A percentile compares a stretch with the other conserved stretches of the same genome.
Evolutionary conservation across 1,140 invertebrate genomes (phyloP).

Genomic region (Sarcophaga bullata): DNA sequence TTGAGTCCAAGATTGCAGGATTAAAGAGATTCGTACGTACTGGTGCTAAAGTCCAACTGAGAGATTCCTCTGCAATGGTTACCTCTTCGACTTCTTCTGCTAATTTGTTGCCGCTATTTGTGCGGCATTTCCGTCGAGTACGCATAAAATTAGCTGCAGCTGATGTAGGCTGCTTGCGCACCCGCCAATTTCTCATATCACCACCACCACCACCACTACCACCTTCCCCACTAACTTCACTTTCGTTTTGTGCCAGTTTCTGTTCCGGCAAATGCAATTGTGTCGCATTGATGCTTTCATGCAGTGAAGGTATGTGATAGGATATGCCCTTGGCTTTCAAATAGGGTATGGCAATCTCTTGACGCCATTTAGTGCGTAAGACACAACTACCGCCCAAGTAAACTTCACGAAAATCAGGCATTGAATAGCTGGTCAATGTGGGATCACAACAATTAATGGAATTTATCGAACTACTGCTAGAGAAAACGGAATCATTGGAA

Average conservation of each 20-base stretch:
- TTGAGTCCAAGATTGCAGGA: slow-evolving; percentile 62
- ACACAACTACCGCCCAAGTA: slow-evolving; percentile 93
- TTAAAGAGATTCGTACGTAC: slow-evolving; percentile 64
- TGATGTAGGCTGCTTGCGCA: slow-evolving; percentile 31
- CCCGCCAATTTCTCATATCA: neutral
- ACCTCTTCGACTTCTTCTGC: slow-evolving; percentile 57
- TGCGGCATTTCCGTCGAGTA: slow-evolving; percentile 57
- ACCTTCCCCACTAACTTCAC: slow-evolving; percentile 32
- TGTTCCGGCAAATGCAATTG: slow-evolving; percentile 43
- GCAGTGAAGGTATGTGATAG: slow-evolving; percentile 69
- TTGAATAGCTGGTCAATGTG: slow-evolving; percentile 26
- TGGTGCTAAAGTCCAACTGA: slow-evolving; percentile 62
- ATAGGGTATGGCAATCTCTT: slow-evolving; percentile 89
- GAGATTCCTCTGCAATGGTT: slow-evolving; percentile 60
- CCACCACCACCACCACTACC: neutral
- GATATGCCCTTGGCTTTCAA: slow-evolving; percentile 90
- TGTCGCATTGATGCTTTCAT: slow-evolving; percentile 55
- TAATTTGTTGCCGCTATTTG: slow-evolving; percentile 28
- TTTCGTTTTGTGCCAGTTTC: slow-evolving; percentile 6
- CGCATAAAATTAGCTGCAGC: slow-evolving; percentile 57
- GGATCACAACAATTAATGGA: slow-evolving; percentile 45
- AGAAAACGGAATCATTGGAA: slow-evolving; percentile 65
- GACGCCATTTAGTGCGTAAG: slow-evolving; percentile 93
- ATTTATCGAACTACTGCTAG: slow-evolving; percentile 62
- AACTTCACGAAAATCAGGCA: slow-evolving; percentile 59